Evolutionary conservation across 1,140 invertebrate species (phyloP).

Genomic region (Scylla paramamosain): DNA sequence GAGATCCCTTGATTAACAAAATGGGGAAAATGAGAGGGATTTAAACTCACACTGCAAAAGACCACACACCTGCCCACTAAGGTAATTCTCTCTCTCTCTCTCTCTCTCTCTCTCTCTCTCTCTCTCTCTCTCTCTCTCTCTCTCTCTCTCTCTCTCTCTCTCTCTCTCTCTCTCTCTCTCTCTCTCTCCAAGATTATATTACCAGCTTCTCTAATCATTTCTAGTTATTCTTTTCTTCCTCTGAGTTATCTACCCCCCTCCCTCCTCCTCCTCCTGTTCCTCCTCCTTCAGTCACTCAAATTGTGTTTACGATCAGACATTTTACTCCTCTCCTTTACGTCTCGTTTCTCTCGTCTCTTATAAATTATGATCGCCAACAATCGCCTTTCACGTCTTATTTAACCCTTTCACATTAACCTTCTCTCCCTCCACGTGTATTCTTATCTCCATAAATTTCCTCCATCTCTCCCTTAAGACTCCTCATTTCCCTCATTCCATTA

Average conservation of each 20-base stretch:
- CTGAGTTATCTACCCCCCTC: no score
- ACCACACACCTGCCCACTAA: not conserved
- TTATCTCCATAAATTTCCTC: not conserved
- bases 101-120: not conserved
- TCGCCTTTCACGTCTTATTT: not conserved
- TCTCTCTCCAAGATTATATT: not conserved
- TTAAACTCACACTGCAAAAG: not conserved
- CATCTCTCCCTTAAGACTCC: not conserved
- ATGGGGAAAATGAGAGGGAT: not conserved
- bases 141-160: not conserved
- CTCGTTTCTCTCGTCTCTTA: no score
- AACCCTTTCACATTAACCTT: not conserved
- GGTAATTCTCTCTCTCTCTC: no score
- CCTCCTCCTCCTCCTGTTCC: no score
- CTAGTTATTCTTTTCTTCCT: no score
- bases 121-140: not conserved
- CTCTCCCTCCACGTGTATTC: not conserved
- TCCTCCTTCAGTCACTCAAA: no score
- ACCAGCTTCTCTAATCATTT: no score
- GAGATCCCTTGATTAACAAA: not conserved
- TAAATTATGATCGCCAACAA: not conserved
- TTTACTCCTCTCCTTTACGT: no score
- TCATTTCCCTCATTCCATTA: not conserved
- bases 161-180: not conserved
- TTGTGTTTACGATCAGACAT: no score